phyloP scores from a whole-genome alignment of 2,797 vertebrate species.

The Bradypus variegatus region DNA sequence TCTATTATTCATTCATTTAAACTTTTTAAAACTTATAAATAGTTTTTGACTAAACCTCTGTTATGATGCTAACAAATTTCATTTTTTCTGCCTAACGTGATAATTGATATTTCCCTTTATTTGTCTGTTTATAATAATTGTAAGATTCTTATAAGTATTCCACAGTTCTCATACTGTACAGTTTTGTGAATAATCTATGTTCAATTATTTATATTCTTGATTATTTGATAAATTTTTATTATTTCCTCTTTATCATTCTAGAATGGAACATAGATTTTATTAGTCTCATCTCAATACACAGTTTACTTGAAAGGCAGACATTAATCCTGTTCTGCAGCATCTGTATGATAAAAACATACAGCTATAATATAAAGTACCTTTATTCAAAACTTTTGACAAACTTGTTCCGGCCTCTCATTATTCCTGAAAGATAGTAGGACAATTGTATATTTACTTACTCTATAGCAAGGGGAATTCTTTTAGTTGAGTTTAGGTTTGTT shows the following conservation, averaged over 20 bases:
- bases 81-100: neutral
- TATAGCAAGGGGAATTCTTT: neutral
- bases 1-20: conserved; percentile 15
- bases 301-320: neutral
- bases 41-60: neutral
- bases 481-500: neutral
- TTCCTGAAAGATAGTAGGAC: neutral
- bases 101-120: conserved; percentile 17
- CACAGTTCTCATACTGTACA: neutral
- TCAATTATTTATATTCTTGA: neutral
- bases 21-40: neutral
- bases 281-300: neutral
- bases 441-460: neutral
- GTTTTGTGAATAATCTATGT: neutral
- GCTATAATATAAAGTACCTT: neutral
- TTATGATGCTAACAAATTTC: neutral
- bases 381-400: neutral
- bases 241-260: neutral
- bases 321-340: neutral
- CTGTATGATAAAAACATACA: neutral
- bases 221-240: conserved; percentile 21
- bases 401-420: neutral
- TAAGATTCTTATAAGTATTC: neutral
- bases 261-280: neutral
- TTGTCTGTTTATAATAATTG: neutral